Evolutionary conservation across 1,140 invertebrate genomes (phyloP), one percentile per base, ranked within the genome.

Genomic region (Heliconius hermathena): DNA sequence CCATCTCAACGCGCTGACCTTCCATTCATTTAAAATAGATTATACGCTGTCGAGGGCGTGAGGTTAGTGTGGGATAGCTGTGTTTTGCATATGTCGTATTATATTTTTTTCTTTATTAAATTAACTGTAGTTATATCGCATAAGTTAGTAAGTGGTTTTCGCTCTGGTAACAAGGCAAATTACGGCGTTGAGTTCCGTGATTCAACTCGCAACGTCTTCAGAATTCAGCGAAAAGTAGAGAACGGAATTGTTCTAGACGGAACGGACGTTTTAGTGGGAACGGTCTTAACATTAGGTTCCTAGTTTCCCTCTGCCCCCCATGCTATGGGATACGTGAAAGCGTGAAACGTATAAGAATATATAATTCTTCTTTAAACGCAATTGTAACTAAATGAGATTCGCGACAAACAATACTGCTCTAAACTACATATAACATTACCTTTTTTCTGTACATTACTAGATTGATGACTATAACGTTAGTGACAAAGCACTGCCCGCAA

Each of bases 1-100:
- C 70, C 79, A 79, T 82, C 84, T 79, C 78, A 70, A 52, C 77
- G 71, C 79, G 81, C 78, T 89, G 90, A 91, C 90, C 88, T 93
- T 92, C 87, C 86, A 87, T 88, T 86, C 88, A 91, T 90, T 90
- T 89, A 89, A 92, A 93, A 91, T 92, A 92, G 91, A 89, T 87
- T 90, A 36, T 36, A 86, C 80, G 81, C 80, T 49, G 57, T 36
- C 71, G 79, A 76, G 74, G 74, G 79, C 71, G 79, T 76, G 71
- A 80, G 79, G 79, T 80, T 71, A 76, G 71, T 57, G 49, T 72
- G 57, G 74, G 57, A 72, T 75, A 76, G 38, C 52, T 52, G 36
- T 26, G 33, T 46, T 78, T 78, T 78, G 77, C 77, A 66, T 26
- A 36, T 76, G 22, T 26, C 60, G 38, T 49, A 57, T 76, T 26